Evolutionary conservation across 2,797 vertebrate species (phyloP), one percentile per base, ranked within the genome.

Genomic region (Vireo griseus): DNA sequence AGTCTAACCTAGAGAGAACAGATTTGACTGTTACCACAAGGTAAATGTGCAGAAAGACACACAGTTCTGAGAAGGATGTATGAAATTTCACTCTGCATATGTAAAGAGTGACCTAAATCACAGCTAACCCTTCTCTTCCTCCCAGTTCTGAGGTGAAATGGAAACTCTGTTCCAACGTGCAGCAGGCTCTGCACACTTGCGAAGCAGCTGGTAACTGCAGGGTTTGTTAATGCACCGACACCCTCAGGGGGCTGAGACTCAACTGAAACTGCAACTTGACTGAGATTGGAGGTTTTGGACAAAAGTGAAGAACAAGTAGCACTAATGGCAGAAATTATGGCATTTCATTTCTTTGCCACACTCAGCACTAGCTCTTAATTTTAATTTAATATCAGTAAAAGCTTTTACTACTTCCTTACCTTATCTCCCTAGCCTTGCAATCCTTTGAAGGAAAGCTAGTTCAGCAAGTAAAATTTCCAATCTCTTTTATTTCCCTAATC

Each of bases 341-440:
- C 58, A 47, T 51, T 86, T 88, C 9, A 61, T 90, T 88, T 74
- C 80, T 88, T 40, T 63, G 29, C 54, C 73, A 50, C 19, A 6
- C 54, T 89, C 65, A 67, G 57, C 55, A 63, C 24, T 45, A 62
- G 62, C 72, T 80, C 54, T 37, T 91, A 26, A 44, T 76, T 96
- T 93, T 55, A 47, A 50, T 91, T 88, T 94, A 78, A 96, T 88
- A 66, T 78, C 45, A 39, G 37, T 76, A 90, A 83, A 88, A 94
- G 82, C 83, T 93, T 93, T 82, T 74, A 71, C 14, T 63, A 10
- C 44, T 73, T 94, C 74, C 79, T 78, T 31, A 63, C 55, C 11
- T 87, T 85, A 57, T 65, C 73, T 91, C 20, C 5, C 31, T 44
- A 86, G 16, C 51, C 51, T 69, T 81, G 44, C 67, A 95, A 90